These are phyloP conservation scores for Rallus crepitans DNA, from an alignment of 2,797 vertebrate genomes.

Conservation along the genomic window DNA sequence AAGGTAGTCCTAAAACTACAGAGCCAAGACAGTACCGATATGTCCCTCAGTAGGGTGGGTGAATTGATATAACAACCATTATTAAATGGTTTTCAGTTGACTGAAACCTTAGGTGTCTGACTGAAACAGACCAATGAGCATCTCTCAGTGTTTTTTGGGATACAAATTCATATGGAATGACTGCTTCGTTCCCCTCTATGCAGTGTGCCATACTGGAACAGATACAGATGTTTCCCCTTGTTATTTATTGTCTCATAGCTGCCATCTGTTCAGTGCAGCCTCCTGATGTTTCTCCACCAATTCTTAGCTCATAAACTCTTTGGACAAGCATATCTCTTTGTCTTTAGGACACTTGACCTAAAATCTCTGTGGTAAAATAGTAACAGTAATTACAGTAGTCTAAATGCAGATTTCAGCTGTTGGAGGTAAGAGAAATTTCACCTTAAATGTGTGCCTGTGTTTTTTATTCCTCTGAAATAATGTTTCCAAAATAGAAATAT, in stretches of 20 bases:
- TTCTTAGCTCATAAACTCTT: neutral
- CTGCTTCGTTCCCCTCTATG: neutral
- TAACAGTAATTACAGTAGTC: neutral
- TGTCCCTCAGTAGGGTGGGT: rapidly evolving
- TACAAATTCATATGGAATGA: neutral
- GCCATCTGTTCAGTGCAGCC: constrained; percentile 2
- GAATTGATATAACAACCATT: neutral
- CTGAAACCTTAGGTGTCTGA: neutral
- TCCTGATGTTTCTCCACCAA: neutral
- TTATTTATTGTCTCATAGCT: constrained; percentile 36
- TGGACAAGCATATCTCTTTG: neutral
- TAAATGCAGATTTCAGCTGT: neutral
- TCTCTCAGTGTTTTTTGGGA: neutral
- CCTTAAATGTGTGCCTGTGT: neutral
- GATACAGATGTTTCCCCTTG: constrained; percentile 41
- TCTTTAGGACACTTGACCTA: neutral
- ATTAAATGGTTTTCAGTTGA: neutral
- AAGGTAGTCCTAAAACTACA: neutral
- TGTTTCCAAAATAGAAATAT: neutral
- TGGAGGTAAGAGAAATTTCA: neutral
- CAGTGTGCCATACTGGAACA: neutral
- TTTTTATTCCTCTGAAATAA: neutral
- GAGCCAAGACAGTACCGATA: neutral
- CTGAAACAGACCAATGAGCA: neutral
- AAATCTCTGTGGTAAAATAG: neutral